These are phyloP conservation scores for Fulica atra DNA, from an alignment of 2,113 vertebrate genomes.

Conservation along the genomic window DNA sequence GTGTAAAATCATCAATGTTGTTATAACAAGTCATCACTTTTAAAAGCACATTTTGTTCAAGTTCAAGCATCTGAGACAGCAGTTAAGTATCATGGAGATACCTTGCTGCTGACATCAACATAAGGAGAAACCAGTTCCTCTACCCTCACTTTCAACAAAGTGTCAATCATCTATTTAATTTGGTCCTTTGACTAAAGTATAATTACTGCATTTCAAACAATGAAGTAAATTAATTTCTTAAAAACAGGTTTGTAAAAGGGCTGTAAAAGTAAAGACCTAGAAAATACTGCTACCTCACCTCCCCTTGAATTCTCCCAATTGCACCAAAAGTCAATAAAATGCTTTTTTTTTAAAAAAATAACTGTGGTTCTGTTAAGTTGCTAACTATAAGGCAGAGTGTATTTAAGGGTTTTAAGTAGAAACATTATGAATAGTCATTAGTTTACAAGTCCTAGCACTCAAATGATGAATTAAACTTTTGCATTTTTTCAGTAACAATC, in stretches of 20 bases:
- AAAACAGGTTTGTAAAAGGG: background rate
- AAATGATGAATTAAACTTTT: background rate
- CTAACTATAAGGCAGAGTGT: background rate
- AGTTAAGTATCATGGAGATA: background rate
- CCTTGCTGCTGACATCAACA: background rate
- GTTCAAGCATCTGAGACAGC: background rate
- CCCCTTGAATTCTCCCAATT: background rate
- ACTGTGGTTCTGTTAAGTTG: background rate
- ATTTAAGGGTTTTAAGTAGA: background rate
- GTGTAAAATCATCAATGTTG: background rate
- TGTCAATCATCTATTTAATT: background rate
- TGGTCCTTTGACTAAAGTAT: background rate
- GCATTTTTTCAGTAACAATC: background rate
- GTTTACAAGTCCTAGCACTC: background rate
- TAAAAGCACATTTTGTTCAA: background rate
- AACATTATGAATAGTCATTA: background rate
- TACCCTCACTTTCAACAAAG: background rate
- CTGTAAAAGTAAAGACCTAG: background rate
- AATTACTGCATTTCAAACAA: background rate
- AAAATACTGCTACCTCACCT: background rate
- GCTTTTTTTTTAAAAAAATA: background rate
- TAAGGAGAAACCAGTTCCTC: background rate
- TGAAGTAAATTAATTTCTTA: background rate
- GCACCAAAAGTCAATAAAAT: background rate
- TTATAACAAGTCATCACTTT: background rate